Evolutionary conservation across 1,140 invertebrate species (phyloP).

Genomic region (Nixonia krombeini): DNA sequence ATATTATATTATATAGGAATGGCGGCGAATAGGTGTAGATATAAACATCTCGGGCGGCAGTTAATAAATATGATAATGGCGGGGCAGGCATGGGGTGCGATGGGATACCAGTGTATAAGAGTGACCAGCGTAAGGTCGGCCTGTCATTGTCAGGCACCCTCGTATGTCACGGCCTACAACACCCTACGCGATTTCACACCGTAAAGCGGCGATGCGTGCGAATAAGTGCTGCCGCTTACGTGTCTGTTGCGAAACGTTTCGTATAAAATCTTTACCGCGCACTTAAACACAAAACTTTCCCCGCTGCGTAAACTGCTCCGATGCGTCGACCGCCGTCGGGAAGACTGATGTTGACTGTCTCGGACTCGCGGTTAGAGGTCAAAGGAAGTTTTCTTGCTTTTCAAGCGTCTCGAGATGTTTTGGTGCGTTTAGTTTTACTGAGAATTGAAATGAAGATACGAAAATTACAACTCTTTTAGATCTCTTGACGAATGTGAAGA

Average conservation of each 20-base stretch:
- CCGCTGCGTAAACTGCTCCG: too few species aligned
- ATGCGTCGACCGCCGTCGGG: too few species aligned
- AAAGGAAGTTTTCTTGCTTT: too few species aligned
- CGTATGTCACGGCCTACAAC: slow-evolving; percentile 61
- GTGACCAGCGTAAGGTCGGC: slow-evolving; percentile 65
- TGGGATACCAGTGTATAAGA: slow-evolving; percentile 66
- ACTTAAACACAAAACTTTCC: not conserved
- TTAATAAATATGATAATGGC: slow-evolving; percentile 73
- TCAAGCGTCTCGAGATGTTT: too few species aligned
- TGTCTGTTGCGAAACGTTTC: slow-evolving; percentile 14
- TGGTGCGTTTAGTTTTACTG: too few species aligned
- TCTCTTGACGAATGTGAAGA: too few species aligned
- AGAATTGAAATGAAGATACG: too few species aligned
- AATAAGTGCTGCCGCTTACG: slow-evolving; percentile 37
- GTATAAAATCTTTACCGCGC: slow-evolving; percentile 21
- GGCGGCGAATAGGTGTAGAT: slow-evolving; percentile 67
- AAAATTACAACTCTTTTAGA: too few species aligned
- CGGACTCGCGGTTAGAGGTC: too few species aligned
- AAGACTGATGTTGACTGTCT: too few species aligned
- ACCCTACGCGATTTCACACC: slow-evolving; percentile 47
- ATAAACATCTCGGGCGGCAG: slow-evolving; percentile 63
- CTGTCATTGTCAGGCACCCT: slow-evolving; percentile 68
- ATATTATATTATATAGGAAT: slow-evolving; percentile 71
- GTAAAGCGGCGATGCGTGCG: slow-evolving; percentile 40
- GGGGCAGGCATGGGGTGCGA: slow-evolving; percentile 51